Conservation (phyloP, 2,113 vertebrate species). For the Mobula hypostoma region DNA sequence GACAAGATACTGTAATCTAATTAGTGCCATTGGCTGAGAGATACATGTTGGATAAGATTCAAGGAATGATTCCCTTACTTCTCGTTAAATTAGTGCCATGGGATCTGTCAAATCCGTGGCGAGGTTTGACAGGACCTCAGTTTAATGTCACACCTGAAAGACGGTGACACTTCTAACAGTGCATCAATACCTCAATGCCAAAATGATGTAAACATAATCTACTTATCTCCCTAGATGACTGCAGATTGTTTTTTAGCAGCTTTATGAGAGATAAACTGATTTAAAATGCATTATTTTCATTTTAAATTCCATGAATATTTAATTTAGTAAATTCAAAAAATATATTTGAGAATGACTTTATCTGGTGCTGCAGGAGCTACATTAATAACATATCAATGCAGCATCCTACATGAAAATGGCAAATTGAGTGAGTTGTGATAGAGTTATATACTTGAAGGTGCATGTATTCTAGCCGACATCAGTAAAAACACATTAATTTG, state of each 20-base stretch:
- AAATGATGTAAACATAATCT: background rate
- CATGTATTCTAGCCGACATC: background rate
- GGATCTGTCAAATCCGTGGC: background rate
- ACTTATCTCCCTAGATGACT: background rate
- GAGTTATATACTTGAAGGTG: background rate
- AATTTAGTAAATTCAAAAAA: background rate
- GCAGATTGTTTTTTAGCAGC: background rate
- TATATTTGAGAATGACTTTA: background rate
- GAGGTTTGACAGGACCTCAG: background rate
- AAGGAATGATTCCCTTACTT: background rate
- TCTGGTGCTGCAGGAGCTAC: background rate
- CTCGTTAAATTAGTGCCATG: background rate
- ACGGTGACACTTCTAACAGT: background rate
- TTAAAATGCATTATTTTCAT: constrained; percentile 4
- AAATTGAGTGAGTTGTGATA: background rate
- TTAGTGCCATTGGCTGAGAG: background rate
- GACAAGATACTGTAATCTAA: background rate
- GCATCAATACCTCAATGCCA: background rate
- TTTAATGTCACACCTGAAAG: background rate
- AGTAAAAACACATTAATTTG: background rate
- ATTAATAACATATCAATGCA: background rate
- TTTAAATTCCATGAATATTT: background rate
- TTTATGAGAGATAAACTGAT: background rate
- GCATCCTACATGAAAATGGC: background rate
- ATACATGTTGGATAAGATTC: background rate